These are phyloP conservation scores for Trissolcus japonicus DNA, from an alignment of 2,888 invertebrate genomes.

Conservation along the genomic window DNA sequence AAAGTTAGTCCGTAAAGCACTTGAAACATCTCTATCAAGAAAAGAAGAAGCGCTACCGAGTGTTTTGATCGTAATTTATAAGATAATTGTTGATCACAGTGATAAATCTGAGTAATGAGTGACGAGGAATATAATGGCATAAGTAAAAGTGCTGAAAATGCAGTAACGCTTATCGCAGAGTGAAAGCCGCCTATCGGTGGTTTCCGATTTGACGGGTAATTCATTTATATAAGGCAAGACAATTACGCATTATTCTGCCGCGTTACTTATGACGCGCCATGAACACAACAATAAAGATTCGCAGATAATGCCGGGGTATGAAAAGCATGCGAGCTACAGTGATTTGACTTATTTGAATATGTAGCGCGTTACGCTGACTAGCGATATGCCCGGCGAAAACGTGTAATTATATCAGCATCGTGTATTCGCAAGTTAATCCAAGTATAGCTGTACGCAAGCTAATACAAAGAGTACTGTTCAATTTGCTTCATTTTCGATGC, in stretches of 20 bases:
- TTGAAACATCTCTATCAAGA: conserved; percentile 29
- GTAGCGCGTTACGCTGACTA: conserved; percentile 54
- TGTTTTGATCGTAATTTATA: conserved; percentile 39
- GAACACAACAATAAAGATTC: conserved; percentile 56
- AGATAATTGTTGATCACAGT: conserved; percentile 34
- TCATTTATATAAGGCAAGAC: conserved; percentile 48
- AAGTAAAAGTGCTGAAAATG: conserved; percentile 54
- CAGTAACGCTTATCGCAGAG: conserved; percentile 40
- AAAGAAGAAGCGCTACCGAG: conserved; percentile 8
- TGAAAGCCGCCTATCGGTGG: conserved; percentile 9
- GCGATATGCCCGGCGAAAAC: conserved; percentile 29
- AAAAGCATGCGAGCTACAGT: conserved; percentile 34
- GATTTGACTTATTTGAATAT: conserved; percentile 59
- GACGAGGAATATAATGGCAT: conserved; percentile 26
- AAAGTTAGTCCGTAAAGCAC: conserved; percentile 16
- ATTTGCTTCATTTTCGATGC: background rate
- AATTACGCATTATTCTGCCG: conserved; percentile 53
- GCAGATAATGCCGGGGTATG: conserved; percentile 35
- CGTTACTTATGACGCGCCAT: conserved; percentile 50
- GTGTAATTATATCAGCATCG: conserved; percentile 52
- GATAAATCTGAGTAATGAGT: conserved; percentile 39
- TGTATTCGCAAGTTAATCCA: conserved; percentile 37
- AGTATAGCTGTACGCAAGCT: conserved; percentile 32
- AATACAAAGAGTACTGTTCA: conserved; percentile 24
- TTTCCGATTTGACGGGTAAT: conserved; percentile 48